Base-by-base conservation (phyloP, 1,140 invertebrate genomes). In the Brachionus manjavacas region DNA sequence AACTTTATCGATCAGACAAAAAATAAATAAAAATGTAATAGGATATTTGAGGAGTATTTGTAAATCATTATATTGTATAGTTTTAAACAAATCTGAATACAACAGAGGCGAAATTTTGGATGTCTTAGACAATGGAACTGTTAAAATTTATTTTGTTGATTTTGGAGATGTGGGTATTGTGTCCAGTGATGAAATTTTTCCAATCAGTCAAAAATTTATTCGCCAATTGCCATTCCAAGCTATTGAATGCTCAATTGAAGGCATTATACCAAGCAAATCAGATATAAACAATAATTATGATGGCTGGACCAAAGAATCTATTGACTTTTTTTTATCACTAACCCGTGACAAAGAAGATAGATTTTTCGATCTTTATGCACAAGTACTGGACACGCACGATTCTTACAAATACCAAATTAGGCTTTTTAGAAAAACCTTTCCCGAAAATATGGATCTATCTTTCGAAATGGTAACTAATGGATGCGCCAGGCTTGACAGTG, bases 101-200 rank as follows among this genome's bases (percentile, higher is more conserved):
- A 64, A 64, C n/a, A 25, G 79, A 81, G 79, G 9, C 23, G 20
- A 81, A 68, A 64, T 81, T 41, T 43, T 81, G 20, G 79, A 81
- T 16, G 16, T 81, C 35, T 20, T 35, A 16, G 52, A 64, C 12
- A 16, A 81, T 41, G 79, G 20, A n/a, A 60, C 3, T n/a, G 25
- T 68, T 4, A 81, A 81, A 64, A 25, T 81, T 16, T 81, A 64
- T 46, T 81, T 25, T 81, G 79, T 81, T 39, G 79, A 81, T 43
- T 81, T 14, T 81, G 79, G 79, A 0, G 79, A 81, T 68, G 25
- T 25, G 35, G 12, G 20, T 25, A 12, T 43, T 0, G 79, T 64
- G 16, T 9, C n/a, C 8, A 12, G 31, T 11, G 79, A 81, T 25
- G 52, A 60, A 4, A 11, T 81, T 39, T 68, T 14, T 81, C 79